phyloP scores from a whole-genome alignment of 2,888 invertebrate genomes.

The Erpobdella octoculata region DNA sequence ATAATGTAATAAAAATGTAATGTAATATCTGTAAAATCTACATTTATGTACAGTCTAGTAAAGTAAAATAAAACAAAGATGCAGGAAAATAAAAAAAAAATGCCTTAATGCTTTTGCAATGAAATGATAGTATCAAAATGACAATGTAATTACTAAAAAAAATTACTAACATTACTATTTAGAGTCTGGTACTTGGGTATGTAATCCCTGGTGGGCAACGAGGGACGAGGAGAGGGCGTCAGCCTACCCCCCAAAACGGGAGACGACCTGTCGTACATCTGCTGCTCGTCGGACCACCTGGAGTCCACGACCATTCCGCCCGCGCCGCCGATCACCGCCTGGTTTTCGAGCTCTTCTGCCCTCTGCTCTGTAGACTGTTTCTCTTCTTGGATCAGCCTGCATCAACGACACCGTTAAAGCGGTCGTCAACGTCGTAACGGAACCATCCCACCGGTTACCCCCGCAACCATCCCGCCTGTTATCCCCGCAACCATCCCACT shows the following conservation, averaged over 20 bases:
- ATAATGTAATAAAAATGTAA: too few species aligned
- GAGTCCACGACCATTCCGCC: slow-evolving; percentile 36
- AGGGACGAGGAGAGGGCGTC: slow-evolving; percentile 59
- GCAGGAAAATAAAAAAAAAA: background rate
- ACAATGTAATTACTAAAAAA: background rate
- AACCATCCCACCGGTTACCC: too few species aligned
- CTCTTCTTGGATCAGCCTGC: slow-evolving; percentile 72
- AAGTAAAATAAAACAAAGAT: background rate
- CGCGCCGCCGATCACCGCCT: slow-evolving; percentile 64
- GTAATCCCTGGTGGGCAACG: slow-evolving; percentile 40
- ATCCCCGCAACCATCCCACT: too few species aligned
- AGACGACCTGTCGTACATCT: slow-evolving; percentile 52
- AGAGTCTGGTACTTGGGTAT: slow-evolving; percentile 94
- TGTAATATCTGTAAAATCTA: too few species aligned
- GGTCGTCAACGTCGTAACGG: too few species aligned
- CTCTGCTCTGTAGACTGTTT: slow-evolving; percentile 76
- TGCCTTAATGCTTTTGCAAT: background rate
- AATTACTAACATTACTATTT: slow-evolving; percentile 53
- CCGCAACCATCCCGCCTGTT: too few species aligned
- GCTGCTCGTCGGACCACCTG: slow-evolving; percentile 71
- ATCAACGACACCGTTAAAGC: too few species aligned
- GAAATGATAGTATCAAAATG: background rate
- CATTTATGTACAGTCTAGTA: background rate
- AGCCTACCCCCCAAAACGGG: slow-evolving; percentile 79
- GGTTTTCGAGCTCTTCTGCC: slow-evolving; percentile 91